Conservation (phyloP, 2,113 vertebrate species). For the Thryonomys swinderianus region DNA sequence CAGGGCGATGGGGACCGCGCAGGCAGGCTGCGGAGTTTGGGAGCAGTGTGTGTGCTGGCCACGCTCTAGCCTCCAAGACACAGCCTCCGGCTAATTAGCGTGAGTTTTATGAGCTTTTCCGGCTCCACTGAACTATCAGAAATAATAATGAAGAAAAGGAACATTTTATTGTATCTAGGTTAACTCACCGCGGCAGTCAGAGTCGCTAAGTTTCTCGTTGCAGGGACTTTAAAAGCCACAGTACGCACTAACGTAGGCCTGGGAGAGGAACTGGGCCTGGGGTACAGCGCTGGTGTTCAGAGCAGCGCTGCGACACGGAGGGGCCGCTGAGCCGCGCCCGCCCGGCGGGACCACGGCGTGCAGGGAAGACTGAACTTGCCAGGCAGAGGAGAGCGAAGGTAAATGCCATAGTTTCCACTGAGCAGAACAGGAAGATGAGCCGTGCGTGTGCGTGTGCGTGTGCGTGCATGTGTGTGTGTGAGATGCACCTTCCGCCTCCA, state of each 20-base stretch:
- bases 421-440: not conserved
- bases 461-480: too few species aligned
- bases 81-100: constrained; percentile 14
- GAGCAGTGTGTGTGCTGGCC: not conserved
- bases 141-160: constrained; percentile 48
- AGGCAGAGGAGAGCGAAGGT: not conserved
- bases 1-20: too few species aligned
- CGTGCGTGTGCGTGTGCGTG: too few species aligned
- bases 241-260: not conserved
- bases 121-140: constrained; percentile 10
- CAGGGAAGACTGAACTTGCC: not conserved
- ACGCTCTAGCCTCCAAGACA: not conserved
- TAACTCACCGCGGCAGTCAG: constrained; percentile 7
- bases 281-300: not conserved
- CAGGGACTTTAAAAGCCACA: constrained; percentile 9
- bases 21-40: not conserved
- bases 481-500: too few species aligned
- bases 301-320: not conserved
- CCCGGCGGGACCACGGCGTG: not conserved
- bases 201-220: not conserved
- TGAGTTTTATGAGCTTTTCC: constrained; percentile 24
- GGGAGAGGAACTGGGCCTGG: not conserved
- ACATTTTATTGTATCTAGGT: not conserved
- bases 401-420: not conserved
- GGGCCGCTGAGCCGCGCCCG: not conserved